phyloP scores from a whole-genome alignment of 1,140 invertebrate species.

The Coptotermes formosanus region DNA sequence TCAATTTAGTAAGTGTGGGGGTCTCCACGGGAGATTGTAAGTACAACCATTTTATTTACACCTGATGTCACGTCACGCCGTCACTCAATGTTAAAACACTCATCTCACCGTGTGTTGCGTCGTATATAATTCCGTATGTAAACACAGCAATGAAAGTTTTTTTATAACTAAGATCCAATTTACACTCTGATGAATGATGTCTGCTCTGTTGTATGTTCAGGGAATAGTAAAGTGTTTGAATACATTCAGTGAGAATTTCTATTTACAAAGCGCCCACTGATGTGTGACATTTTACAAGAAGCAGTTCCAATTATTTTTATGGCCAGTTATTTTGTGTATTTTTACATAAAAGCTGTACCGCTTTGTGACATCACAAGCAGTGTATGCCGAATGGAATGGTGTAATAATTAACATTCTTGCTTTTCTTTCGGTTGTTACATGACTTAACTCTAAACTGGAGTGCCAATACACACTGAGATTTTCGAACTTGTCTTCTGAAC shows the following conservation, averaged over 20 bases:
- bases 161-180: conserved; percentile 8
- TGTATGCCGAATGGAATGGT: no score
- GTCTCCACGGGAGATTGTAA: not conserved
- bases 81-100: conserved; percentile 7
- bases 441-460: no score
- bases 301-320: not conserved
- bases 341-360: no score
- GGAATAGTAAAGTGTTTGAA: not conserved
- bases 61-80: not conserved
- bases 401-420: no score
- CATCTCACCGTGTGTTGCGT: not conserved
- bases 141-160: not conserved
- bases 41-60: conserved; percentile 17
- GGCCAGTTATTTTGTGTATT: not conserved
- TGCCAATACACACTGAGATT: no score
- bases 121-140: not conserved
- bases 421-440: no score
- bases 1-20: conserved; percentile 11
- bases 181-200: not conserved
- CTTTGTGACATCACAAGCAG: no score
- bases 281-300: not conserved
- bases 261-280: not conserved
- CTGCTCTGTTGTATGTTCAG: not conserved
- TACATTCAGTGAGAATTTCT: not conserved
- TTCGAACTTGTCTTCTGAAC: no score